Conservation (phyloP, 1,140 invertebrate genomes). For the Drosophila baimaii region DNA sequence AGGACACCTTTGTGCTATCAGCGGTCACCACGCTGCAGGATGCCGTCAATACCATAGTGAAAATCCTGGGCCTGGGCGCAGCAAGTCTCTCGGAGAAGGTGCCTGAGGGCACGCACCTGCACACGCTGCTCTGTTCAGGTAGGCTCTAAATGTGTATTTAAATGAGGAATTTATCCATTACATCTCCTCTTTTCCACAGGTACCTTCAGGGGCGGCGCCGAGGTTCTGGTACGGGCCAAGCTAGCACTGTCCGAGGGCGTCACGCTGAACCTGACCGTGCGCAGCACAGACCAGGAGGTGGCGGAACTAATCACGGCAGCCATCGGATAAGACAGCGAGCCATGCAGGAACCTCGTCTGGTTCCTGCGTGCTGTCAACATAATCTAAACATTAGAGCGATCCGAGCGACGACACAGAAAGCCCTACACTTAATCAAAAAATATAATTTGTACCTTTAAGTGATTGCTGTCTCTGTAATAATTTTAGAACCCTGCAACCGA, state of each 20-base stretch:
- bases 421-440: constrained; percentile 62
- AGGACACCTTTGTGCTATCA: constrained; percentile 95
- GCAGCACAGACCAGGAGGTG: constrained; percentile 88
- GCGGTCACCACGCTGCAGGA: constrained; percentile 92
- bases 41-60: constrained; percentile 94
- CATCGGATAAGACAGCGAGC: constrained; percentile 88
- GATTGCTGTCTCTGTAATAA: constrained; percentile 25
- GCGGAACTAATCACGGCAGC: constrained; percentile 94
- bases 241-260: constrained; percentile 91
- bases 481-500: constrained; percentile 22
- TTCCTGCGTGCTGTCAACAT: constrained; percentile 69
- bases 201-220: constrained; percentile 94
- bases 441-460: constrained; percentile 64
- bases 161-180: neutral
- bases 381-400: constrained; percentile 45
- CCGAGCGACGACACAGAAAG: constrained; percentile 25
- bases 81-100: constrained; percentile 94
- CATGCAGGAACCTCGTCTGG: constrained; percentile 64
- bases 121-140: constrained; percentile 92
- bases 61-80: constrained; percentile 94
- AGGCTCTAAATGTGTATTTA: constrained; percentile 24
- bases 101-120: constrained; percentile 92
- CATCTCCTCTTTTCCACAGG: constrained; percentile 85
- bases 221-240: constrained; percentile 94
- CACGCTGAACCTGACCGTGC: constrained; percentile 89